Base-by-base conservation (phyloP, 1,140 invertebrate species). In the Drosophila sproati region DNA sequence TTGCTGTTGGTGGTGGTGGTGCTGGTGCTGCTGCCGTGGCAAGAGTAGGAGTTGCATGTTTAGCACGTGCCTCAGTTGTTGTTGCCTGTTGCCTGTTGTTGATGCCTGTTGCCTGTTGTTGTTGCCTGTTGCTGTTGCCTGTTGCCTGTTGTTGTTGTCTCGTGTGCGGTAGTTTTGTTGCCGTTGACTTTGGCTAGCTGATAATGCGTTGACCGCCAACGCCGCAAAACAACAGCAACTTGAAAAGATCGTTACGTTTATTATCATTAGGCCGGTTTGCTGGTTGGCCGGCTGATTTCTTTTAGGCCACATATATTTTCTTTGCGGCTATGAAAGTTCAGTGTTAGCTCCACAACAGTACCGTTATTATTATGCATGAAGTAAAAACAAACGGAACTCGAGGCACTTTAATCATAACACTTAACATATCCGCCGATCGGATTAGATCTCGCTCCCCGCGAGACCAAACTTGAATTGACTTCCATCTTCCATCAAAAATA, bases 1-100 rank as follows among this genome's bases (percentile, higher is more conserved):
- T 20, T 41, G 47, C 20, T 74, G 80, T 7, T 55, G 61, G 35
- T 62, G 67, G 37, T 66, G 64, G 29, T 41, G 47, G n/a, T 74
- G 80, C 7, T 55, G 61, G 35, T 78, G 63, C 55, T 75, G 71
- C 78, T 70, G 79, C 71, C 80, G 82, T 88, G 82, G 83, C 61
- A 83, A 89, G 85, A 88, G 83, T 89, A 88, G 83, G 83, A 88
- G 83, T 88, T 88, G 83, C 83, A 88, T 88, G 83, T 88, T 89
- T 88, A 88, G 85, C 85, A 88, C 85, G 85, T 88, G 85, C 85
- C 85, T 88, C 78, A 50, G 56, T 51, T 76, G 61, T 73, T 72
- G 73, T 51, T 75, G 20, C 20, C 28, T 43, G 57, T 59, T 69
- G 56, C 76, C 41, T 28, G 50, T 35, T 52, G 47, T 31, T 72